Evolutionary conservation across 2,113 vertebrate genomes (phyloP), one percentile per base, ranked within the genome.

Genomic region (Oryzias curvinotus): DNA sequence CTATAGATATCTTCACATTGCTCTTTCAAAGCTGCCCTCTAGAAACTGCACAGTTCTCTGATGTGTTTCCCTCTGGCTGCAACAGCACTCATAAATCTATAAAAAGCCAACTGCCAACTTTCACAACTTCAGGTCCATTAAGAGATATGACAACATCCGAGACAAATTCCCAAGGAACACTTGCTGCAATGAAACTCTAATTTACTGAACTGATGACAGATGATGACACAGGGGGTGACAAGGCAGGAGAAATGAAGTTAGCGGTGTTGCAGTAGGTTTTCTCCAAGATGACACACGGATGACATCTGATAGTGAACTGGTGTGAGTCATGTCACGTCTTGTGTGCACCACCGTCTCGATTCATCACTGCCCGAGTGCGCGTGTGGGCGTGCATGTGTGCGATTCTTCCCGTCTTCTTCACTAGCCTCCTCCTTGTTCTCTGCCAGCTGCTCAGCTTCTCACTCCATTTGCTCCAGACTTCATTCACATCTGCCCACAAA

Each of bases 391-490:
- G 44, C 56, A 48, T 28, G 62, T 71, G 52, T 51, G 8, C 62
- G 62, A 52, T 55, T 62, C 62, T 6, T 77, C 64, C 58, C 57
- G 61, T 80, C 69, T 52, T 78, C 72, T 60, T 68, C 84, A 68
- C 73, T 62, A 78, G 71, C 86, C 79, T 67, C 55, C 78, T 75
- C 43, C 83, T 81, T 83, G 82, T 89, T 79, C 79, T 85, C 73
- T 46, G 76, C 87, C 87, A 91, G 90, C 83, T 91, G 89, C 77
- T 85, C 77, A 48, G 78, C 80, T 91, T 88, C 87, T 88, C 87
- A 89, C 83, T 88, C 86, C 86, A 88, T 91, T 91, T 91, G 83
- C 80, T 88, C 87, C 89, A 91, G 87, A 91, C 87, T 86, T 82
- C 72, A 76, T 76, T 74, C 86, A 90, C 88, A 91, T 89, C 90